Evolutionary conservation across 2,113 vertebrate genomes (phyloP).

Genomic region (Tursiops truncatus): DNA sequence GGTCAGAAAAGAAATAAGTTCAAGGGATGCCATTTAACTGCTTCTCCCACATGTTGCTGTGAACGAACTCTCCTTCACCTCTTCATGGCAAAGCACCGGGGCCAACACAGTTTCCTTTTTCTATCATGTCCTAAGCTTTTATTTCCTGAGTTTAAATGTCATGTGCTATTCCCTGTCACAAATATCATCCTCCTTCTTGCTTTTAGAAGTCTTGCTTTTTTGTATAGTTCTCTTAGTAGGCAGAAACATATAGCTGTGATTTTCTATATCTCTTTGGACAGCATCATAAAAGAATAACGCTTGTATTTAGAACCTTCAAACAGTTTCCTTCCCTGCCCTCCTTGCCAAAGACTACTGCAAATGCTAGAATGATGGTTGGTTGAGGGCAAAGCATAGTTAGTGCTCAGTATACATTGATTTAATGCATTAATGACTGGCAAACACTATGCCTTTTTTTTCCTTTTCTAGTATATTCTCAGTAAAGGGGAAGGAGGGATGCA

Average conservation of each 20-base stretch:
- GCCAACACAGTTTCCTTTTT: background rate
- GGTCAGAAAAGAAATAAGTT: conserved; percentile 72
- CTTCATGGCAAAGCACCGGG: background rate
- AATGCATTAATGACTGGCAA: background rate
- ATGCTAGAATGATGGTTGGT: background rate
- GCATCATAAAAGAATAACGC: background rate
- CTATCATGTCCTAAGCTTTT: background rate
- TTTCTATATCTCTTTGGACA: conserved; percentile 52
- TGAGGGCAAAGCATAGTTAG: background rate
- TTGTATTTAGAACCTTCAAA: background rate
- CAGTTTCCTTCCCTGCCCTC: background rate
- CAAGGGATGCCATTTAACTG: conserved; percentile 52
- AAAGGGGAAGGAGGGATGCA: background rate
- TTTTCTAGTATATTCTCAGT: background rate
- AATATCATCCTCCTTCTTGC: conserved; percentile 15
- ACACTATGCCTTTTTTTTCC: background rate
- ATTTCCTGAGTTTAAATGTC: conserved; percentile 39
- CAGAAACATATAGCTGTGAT: background rate
- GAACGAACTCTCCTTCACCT: background rate
- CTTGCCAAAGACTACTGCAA: conserved; percentile 15
- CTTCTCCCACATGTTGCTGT: background rate
- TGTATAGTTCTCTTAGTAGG: background rate
- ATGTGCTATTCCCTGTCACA: conserved; percentile 24
- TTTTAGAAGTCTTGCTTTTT: conserved; percentile 14
- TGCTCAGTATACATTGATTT: background rate